Evolutionary conservation across 23 tunicate genomes (phyloP).

Genomic region (Styela clava): DNA sequence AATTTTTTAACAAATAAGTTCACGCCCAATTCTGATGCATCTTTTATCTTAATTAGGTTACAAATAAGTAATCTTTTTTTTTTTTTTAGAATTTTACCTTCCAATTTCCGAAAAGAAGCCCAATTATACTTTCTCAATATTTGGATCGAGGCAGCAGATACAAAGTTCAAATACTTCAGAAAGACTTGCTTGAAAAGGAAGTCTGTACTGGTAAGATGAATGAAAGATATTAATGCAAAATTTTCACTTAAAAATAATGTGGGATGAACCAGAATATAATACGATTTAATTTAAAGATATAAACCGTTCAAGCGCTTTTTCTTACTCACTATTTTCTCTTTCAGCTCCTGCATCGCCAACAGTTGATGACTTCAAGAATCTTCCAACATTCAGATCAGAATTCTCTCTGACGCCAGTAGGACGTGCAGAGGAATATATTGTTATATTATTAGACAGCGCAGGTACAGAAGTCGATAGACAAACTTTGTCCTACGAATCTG

Average conservation of each 20-base stretch:
- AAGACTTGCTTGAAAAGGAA: not conserved
- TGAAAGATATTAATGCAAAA: too few relatives aligned
- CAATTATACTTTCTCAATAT: not conserved
- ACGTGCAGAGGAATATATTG: not conserved
- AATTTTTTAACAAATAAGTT: too few relatives aligned
- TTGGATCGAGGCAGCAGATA: not conserved
- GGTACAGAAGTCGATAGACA: not conserved
- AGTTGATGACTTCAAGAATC: not conserved
- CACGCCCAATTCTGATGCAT: too few relatives aligned
- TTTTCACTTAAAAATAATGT: too few relatives aligned
- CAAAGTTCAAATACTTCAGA: not conserved
- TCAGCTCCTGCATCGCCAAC: not conserved
- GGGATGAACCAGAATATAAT: too few relatives aligned
- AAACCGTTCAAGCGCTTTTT: too few relatives aligned
- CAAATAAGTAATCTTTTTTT: too few relatives aligned
- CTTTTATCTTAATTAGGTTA: too few relatives aligned
- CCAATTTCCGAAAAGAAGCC: conserved; percentile 3
- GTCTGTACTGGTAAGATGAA: conserved; percentile 6
- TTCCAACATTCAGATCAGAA: not conserved
- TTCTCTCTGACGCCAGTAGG: not conserved
- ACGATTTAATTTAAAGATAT: too few relatives aligned
- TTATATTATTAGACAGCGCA: not conserved
- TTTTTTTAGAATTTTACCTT: conserved; percentile 16
- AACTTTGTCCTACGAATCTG: not conserved
- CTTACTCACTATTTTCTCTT: too few relatives aligned